A percentile compares a stretch with the other conserved stretches of the same genome.
Conservation (phyloP, 2,797 vertebrate species). For the Sebastes cheni region DNA sequence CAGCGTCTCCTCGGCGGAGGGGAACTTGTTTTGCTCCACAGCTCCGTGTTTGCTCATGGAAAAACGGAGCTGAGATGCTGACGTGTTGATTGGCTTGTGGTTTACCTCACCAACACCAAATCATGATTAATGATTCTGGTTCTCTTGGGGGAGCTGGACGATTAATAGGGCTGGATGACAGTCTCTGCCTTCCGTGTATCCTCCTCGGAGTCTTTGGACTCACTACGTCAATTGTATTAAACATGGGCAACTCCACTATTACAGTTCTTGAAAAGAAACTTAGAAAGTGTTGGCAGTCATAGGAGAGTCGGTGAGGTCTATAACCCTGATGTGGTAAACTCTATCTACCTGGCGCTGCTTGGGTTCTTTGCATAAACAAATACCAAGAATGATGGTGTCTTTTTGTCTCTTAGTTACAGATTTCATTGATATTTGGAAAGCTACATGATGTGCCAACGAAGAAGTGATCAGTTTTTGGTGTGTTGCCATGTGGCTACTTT, state of each 20-base stretch:
- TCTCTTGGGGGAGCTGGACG: neutral
- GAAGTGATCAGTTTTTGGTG: neutral
- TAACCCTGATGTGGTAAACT: neutral
- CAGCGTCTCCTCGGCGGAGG: neutral
- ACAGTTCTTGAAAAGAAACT: too few species aligned
- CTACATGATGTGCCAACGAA: neutral
- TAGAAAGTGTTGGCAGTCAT: neutral
- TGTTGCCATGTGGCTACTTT: neutral
- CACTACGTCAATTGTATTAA: neutral
- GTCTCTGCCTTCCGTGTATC: neutral
- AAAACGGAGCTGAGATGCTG: slow-evolving; percentile 5
- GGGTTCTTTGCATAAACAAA: neutral
- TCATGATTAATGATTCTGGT: slow-evolving; percentile 1
- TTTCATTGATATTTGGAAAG: neutral
- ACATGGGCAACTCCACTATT: neutral
- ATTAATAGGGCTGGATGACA: neutral
- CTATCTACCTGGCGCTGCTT: neutral
- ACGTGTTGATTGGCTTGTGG: slow-evolving; percentile 43
- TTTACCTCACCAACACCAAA: slow-evolving; percentile 1
- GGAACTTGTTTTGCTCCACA: neutral
- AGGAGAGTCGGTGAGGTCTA: neutral
- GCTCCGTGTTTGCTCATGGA: neutral
- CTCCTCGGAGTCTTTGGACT: neutral
- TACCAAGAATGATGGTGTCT: neutral
- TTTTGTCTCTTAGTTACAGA: neutral